Percentiles rank a stretch among this genome's conserved stretches.
phyloP scores from a whole-genome alignment of 2,113 vertebrate genomes.

The Alces alces region DNA sequence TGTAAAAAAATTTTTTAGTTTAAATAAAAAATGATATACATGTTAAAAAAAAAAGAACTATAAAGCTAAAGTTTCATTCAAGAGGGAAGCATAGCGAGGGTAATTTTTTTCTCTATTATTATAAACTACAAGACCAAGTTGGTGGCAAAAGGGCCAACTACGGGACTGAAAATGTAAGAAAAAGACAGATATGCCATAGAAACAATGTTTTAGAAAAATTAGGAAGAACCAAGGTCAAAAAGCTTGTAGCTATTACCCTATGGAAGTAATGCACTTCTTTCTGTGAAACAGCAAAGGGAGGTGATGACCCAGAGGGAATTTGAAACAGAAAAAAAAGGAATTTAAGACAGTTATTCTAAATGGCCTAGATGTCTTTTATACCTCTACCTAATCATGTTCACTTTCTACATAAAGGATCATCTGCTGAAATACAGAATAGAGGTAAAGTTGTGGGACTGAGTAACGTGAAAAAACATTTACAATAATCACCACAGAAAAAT shows the following conservation, averaged over 20 bases:
- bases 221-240: neutral
- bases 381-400: neutral
- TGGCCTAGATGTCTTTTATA: neutral
- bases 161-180: neutral
- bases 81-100: neutral
- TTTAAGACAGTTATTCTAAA: slow-evolving; percentile 1
- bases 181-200: neutral
- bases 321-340: neutral
- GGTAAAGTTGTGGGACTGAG: neutral
- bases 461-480: neutral
- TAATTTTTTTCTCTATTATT: neutral
- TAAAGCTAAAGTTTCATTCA: neutral
- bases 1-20: neutral
- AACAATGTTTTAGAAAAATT: slow-evolving; percentile 31
- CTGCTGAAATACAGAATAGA: neutral
- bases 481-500: neutral
- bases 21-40: neutral
- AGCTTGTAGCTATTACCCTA: slow-evolving; percentile 3
- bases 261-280: neutral
- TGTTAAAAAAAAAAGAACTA: neutral
- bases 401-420: neutral
- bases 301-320: neutral
- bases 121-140: neutral
- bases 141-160: neutral
- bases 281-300: neutral